phyloP scores from a whole-genome alignment of 2,113 vertebrate genomes.

The Hippocampus abdominalis region DNA sequence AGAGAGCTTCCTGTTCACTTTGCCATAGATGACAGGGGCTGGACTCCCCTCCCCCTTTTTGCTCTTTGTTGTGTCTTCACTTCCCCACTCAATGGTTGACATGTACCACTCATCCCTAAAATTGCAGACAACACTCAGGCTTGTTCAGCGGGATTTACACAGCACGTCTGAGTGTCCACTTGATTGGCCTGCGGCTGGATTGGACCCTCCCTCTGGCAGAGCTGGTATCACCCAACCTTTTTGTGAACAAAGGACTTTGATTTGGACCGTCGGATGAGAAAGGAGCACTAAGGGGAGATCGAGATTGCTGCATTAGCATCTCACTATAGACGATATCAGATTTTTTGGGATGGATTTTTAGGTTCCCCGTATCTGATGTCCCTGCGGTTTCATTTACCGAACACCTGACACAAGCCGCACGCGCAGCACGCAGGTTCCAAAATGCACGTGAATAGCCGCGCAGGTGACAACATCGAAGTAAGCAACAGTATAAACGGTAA shows the following conservation, averaged over 20 bases:
- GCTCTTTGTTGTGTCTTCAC: constrained; percentile 24
- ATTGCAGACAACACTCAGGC: neutral
- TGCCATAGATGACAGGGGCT: constrained; percentile 78
- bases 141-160: neutral
- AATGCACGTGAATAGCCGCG: constrained; percentile 3
- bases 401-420: neutral
- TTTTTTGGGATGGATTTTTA: neutral
- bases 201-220: neutral
- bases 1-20: constrained; percentile 72
- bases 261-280: neutral
- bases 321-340: neutral
- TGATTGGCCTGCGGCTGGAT: neutral
- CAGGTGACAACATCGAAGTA: neutral
- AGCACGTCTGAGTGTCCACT: neutral
- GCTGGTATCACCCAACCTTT: neutral
- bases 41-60: constrained; percentile 70
- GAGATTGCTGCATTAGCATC: neutral
- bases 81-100: constrained; percentile 26
- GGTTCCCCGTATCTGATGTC: neutral
- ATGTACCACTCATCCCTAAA: neutral
- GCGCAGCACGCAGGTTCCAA: constrained; percentile 6
- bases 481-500: neutral
- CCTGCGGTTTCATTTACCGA: neutral
- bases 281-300: neutral
- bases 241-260: neutral